A percentile compares a stretch with the other conserved stretches of the same genome.
These are phyloP conservation scores for Ophion obscuratus DNA, from an alignment of 2,888 invertebrate genomes.

Conservation along the genomic window DNA sequence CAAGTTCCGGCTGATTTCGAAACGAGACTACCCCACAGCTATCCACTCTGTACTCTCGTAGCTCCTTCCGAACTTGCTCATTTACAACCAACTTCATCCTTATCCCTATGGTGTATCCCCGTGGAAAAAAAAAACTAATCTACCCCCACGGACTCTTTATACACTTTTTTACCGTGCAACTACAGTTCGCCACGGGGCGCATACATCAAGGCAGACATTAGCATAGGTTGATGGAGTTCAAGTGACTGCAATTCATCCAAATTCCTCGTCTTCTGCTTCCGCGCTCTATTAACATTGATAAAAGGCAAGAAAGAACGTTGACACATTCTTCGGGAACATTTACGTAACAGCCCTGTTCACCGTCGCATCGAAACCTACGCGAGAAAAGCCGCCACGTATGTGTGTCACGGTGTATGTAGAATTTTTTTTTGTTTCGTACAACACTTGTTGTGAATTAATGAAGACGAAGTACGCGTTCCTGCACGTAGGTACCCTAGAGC, in stretches of 20 bases:
- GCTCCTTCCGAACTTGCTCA: conserved; percentile 35
- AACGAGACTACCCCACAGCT: conserved; percentile 9
- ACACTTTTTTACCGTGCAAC: conserved; percentile 15
- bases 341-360: background rate
- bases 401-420: background rate
- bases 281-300: background rate
- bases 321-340: background rate
- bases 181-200: background rate
- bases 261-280: background rate
- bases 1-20: conserved; percentile 26
- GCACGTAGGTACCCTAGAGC: background rate
- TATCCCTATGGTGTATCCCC: background rate
- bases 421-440: background rate
- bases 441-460: background rate
- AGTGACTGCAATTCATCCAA: background rate
- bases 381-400: background rate
- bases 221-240: background rate
- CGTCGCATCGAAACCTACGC: background rate
- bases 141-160: conserved; percentile 47
- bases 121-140: conserved; percentile 44
- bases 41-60: conserved; percentile 13
- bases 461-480: background rate
- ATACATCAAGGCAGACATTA: background rate
- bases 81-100: conserved; percentile 41
- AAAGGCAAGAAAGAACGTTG: background rate